Percentiles rank a stretch among this genome's conserved stretches.
Conservation (phyloP, 1,140 invertebrate genomes). For the Pollicipes pollicipes region DNA sequence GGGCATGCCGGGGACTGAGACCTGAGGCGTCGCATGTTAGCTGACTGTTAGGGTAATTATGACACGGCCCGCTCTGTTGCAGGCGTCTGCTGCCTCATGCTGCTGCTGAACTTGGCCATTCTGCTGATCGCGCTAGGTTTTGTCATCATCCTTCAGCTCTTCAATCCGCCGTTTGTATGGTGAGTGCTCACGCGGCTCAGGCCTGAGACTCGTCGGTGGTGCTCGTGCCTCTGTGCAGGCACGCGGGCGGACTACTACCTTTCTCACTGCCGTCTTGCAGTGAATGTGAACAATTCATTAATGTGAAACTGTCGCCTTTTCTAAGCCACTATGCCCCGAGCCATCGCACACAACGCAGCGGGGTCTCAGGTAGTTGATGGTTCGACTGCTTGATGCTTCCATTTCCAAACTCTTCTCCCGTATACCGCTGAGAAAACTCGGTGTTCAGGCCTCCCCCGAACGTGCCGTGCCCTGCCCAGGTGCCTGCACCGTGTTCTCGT, state of each 20-base stretch:
- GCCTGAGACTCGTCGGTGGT: too few relatives aligned
- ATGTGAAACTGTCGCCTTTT: conserved; percentile 4
- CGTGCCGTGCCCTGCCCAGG: too few relatives aligned
- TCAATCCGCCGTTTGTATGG: conserved; percentile 67
- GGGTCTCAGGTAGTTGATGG: too few relatives aligned
- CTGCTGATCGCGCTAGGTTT: conserved; percentile 73
- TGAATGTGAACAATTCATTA: conserved; percentile 9
- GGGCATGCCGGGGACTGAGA: not conserved
- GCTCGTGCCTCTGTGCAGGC: too few relatives aligned
- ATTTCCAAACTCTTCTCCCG: too few relatives aligned
- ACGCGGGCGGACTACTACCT: too few relatives aligned
- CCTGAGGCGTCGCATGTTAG: conserved; percentile 1
- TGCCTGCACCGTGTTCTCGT: too few relatives aligned
- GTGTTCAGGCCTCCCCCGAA: too few relatives aligned
- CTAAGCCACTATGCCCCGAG: too few relatives aligned
- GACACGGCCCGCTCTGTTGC: not conserved
- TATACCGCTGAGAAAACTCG: too few relatives aligned
- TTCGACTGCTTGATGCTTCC: too few relatives aligned
- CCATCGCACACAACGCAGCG: too few relatives aligned
- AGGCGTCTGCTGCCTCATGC: conserved; percentile 67
- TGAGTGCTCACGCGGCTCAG: conserved; percentile 31
- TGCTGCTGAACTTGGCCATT: conserved; percentile 65
- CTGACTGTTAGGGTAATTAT: conserved; percentile 8
- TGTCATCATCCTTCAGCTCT: conserved; percentile 72
- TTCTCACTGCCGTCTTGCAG: not conserved